phyloP scores from a whole-genome alignment of 2,797 vertebrate genomes.

The Dendrocincla fuliginosa region DNA sequence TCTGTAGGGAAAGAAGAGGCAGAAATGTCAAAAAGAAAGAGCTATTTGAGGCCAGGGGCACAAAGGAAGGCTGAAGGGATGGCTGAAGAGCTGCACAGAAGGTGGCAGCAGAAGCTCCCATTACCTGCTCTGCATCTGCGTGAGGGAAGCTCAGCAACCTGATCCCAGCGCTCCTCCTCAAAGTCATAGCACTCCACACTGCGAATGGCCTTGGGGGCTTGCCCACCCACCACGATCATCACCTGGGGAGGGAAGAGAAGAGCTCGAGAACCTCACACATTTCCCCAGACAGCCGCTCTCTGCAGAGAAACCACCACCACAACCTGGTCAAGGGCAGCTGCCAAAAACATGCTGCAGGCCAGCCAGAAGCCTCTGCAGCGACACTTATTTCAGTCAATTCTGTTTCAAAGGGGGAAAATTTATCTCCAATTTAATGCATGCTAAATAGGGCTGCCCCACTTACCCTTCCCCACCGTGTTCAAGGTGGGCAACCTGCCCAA shows the following conservation, averaged over 20 bases:
- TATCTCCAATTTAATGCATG: background rate
- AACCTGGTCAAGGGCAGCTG: background rate
- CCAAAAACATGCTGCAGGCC: background rate
- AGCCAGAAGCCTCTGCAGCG: background rate
- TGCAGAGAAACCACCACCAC: background rate
- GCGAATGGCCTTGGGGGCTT: slow-evolving; percentile 95
- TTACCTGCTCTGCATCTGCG: slow-evolving; percentile 93
- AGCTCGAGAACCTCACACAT: background rate
- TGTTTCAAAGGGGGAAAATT: background rate
- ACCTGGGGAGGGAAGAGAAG: slow-evolving; percentile 79
- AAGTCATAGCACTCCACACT: slow-evolving; percentile 97
- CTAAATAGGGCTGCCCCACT: background rate
- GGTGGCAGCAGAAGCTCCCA: background rate
- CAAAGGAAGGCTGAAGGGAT: background rate
- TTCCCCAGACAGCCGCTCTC: background rate
- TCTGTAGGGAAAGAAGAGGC: background rate
- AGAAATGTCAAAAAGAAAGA: background rate
- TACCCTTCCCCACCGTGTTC: background rate
- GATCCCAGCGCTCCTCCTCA: slow-evolving; percentile 95
- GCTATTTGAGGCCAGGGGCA: background rate
- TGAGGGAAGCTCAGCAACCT: slow-evolving; percentile 92
- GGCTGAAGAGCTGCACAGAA: background rate
- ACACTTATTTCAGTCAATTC: background rate
- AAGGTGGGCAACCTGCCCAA: background rate
- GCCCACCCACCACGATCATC: slow-evolving; percentile 97